Base-by-base conservation (phyloP, 2,797 vertebrate genomes). In the Luscinia luscinia region DNA sequence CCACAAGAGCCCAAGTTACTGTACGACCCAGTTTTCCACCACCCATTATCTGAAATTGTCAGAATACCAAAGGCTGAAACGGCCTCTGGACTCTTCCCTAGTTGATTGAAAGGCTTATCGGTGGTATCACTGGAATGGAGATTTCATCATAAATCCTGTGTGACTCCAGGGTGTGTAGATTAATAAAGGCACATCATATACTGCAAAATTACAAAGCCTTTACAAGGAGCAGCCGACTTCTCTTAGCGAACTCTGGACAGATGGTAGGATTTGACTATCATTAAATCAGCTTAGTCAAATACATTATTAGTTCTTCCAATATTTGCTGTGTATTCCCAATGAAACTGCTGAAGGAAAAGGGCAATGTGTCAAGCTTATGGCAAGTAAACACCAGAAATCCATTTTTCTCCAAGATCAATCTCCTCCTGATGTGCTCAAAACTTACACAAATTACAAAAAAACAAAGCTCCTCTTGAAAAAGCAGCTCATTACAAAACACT, bases 211-310 rank as follows among this genome's bases (percentile, higher is more conserved):
- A 63, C 68, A 77, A 52, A 89, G 78, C 67, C 78, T 89, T 91
- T 57, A 74, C 46, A 86, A 93, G 76, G 40, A 91, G 43, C 38
- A 66, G 83, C 4, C 4, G 5, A 90, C 48, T 80, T 92, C 68
- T 90, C 84, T 41, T 64, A 11, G 30, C 87, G 48, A 63, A 57
- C 81, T 70, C 81, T 46, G 49, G 68, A 93, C 93, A 96, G 94
- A 95, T 96, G 94, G 94, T 57, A 72, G 84, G 89, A 94, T 83
- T 89, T 67, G 69, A 89, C 74, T 87, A 80, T 68, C 84, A 55
- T 49, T 89, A 80, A 94, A 93, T 90, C 95, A 95, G 94, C 88
- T 96, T 95, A 95, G 89, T 87, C 93, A 93, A 89, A 95, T 48
- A 77, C 45, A 84, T 83, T 85, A 87, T 89, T 86, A 90, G 90